phyloP scores from a whole-genome alignment of 1,140 invertebrate species.

The Dendroctonus ponderosae region DNA sequence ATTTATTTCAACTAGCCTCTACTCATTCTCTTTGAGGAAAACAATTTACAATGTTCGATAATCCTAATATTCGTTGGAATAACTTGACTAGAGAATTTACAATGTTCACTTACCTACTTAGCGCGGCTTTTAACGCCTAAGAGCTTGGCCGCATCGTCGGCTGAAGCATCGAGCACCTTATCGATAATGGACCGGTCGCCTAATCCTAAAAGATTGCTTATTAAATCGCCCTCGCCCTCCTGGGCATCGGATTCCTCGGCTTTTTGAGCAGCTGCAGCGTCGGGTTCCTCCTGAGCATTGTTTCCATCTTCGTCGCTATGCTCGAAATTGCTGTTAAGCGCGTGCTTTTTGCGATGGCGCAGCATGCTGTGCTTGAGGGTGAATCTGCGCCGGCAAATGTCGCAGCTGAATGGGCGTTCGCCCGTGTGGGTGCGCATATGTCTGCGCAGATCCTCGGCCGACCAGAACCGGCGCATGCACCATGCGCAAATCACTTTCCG shows the following conservation, averaged over 20 bases:
- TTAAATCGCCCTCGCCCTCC: slow-evolving; percentile 67
- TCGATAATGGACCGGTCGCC: slow-evolving; percentile 84
- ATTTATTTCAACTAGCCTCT: slow-evolving; percentile 37
- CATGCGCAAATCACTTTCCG: slow-evolving; percentile 89
- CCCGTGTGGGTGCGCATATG: slow-evolving; percentile 90
- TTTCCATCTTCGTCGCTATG: slow-evolving; percentile 39
- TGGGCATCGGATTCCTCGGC: slow-evolving; percentile 56
- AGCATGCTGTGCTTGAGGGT: slow-evolving; percentile 94
- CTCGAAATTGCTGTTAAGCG: slow-evolving; percentile 50
- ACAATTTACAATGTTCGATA: slow-evolving; percentile 1
- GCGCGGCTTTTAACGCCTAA: slow-evolving; percentile 71
- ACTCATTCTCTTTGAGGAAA: slow-evolving; percentile 30
- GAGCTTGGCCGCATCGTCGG: slow-evolving; percentile 84
- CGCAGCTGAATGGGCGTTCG: slow-evolving; percentile 76
- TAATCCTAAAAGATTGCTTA: slow-evolving; percentile 86
- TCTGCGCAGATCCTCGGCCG: slow-evolving; percentile 84
- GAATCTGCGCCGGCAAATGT: slow-evolving; percentile 78
- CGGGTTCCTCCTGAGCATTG: neutral
- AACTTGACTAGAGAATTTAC: slow-evolving; percentile 43
- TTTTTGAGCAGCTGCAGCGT: slow-evolving; percentile 53
- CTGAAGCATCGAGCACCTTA: slow-evolving; percentile 74
- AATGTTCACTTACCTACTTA: slow-evolving; percentile 27
- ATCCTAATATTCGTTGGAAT: slow-evolving; percentile 41
- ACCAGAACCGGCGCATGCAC: slow-evolving; percentile 90
- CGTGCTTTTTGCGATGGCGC: slow-evolving; percentile 83